These are phyloP conservation scores for Sebastes goodei DNA, from an alignment of 2,797 vertebrate species.

Conservation along the genomic window DNA sequence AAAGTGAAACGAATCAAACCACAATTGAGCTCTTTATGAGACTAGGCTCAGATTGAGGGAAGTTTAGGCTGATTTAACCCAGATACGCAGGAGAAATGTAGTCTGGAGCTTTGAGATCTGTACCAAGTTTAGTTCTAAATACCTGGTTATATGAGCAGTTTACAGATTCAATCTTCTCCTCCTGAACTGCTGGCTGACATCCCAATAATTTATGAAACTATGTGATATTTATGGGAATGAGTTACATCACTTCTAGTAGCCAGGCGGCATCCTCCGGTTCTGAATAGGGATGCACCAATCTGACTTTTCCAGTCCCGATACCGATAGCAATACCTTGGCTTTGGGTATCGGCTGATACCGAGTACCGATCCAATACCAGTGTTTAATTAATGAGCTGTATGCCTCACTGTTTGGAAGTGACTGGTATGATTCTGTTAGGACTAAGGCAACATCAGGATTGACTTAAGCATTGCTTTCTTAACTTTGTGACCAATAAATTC, in stretches of 20 bases:
- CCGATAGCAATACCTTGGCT: too few species aligned
- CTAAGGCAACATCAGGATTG: too few species aligned
- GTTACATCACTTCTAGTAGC: neutral
- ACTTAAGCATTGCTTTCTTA: too few species aligned
- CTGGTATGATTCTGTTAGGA: too few species aligned
- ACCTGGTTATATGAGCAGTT: neutral
- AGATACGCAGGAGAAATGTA: constrained; percentile 4
- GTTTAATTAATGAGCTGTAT: too few species aligned
- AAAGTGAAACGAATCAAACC: constrained; percentile 11
- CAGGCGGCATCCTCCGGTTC: too few species aligned
- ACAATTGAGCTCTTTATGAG: neutral
- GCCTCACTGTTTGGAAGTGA: too few species aligned
- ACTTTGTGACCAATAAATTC: too few species aligned
- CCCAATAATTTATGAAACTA: neutral
- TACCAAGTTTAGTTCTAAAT: neutral
- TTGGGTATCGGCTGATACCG: too few species aligned
- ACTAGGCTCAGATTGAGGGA: neutral
- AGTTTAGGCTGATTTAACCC: constrained; percentile 16
- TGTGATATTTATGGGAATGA: neutral
- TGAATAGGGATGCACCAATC: too few species aligned
- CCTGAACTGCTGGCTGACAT: neutral
- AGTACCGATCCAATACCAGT: fast-evolving
- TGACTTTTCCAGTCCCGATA: too few species aligned
- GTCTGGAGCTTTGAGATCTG: neutral
- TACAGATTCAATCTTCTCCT: neutral